Percentiles rank a stretch among this genome's conserved stretches.
Conservation (phyloP, 2,113 vertebrate species). For the Megaceryle torquata region DNA sequence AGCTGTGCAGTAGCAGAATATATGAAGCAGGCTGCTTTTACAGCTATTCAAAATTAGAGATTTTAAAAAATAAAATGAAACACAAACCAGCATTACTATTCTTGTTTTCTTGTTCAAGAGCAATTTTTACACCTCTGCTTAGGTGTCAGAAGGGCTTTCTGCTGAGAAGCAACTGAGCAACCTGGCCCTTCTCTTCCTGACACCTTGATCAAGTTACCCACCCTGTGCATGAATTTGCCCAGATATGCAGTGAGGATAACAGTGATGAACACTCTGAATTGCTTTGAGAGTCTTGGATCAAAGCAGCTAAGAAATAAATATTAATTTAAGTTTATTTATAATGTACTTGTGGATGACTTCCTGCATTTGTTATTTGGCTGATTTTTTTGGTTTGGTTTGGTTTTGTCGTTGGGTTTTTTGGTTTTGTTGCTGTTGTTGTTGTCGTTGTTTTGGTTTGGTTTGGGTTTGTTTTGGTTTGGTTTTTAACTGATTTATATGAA, state of each 20-base stretch:
- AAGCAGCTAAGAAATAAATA: constrained; percentile 31
- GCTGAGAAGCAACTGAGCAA: neutral
- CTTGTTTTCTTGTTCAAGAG: neutral
- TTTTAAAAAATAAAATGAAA: neutral
- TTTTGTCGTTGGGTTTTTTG: no score
- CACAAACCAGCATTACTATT: neutral
- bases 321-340: neutral
- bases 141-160: neutral
- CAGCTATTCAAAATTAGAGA: neutral
- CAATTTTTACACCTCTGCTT: neutral
- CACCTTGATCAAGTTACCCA: constrained; percentile 38
- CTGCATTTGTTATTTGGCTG: neutral
- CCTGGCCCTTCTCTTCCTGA: neutral
- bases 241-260: neutral
- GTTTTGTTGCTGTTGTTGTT: no score
- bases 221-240: neutral
- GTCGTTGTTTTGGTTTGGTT: no score
- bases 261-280: neutral
- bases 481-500: neutral
- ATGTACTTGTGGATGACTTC: neutral
- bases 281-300: neutral
- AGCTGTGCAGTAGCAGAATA: neutral
- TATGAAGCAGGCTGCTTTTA: neutral
- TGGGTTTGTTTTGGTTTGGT: no score
- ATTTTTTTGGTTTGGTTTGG: no score